phyloP scores from a whole-genome alignment of 1,140 invertebrate species.

The Ips typographus region DNA sequence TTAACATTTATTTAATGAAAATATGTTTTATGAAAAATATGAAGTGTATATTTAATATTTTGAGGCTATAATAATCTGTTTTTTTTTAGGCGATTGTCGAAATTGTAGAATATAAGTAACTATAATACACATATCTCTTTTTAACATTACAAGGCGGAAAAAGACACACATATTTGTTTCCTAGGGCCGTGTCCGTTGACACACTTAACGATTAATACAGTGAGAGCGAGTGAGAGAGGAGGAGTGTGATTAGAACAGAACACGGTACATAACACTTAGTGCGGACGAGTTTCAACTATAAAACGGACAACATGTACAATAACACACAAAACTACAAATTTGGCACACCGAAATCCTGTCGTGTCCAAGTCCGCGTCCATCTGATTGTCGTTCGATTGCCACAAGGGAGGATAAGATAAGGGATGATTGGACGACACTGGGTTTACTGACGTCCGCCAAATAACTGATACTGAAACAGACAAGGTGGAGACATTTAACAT shows the following conservation, averaged over 20 bases:
- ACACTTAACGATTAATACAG: background rate
- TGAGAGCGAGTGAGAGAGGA: too few species aligned
- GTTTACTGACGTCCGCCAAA: conserved; percentile 68
- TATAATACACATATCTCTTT: conserved; percentile 22
- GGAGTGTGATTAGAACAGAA: background rate
- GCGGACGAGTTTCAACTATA: background rate
- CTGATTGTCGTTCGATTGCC: conserved; percentile 49
- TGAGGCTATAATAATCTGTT: conserved; percentile 15
- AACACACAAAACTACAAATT: conserved; percentile 9
- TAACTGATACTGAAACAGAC: conserved; percentile 71
- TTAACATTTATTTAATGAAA: conserved; percentile 33
- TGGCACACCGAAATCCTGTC: background rate
- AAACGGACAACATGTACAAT: background rate
- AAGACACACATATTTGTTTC: conserved; percentile 32
- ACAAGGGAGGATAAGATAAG: conserved; percentile 13
- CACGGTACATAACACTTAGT: background rate
- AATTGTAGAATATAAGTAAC: conserved; percentile 26
- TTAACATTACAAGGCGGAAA: conserved; percentile 36
- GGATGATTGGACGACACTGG: conserved; percentile 18
- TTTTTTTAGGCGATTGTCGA: conserved; percentile 31
- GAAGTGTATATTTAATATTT: conserved; percentile 25
- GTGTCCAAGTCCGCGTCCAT: background rate
- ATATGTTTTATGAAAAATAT: conserved; percentile 37
- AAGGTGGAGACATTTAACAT: background rate
- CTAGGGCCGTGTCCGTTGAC: background rate